A percentile compares a stretch with the other conserved stretches of the same genome.
Conservation (phyloP, 2,888 invertebrate genomes). For the Spisula subtruncata region DNA sequence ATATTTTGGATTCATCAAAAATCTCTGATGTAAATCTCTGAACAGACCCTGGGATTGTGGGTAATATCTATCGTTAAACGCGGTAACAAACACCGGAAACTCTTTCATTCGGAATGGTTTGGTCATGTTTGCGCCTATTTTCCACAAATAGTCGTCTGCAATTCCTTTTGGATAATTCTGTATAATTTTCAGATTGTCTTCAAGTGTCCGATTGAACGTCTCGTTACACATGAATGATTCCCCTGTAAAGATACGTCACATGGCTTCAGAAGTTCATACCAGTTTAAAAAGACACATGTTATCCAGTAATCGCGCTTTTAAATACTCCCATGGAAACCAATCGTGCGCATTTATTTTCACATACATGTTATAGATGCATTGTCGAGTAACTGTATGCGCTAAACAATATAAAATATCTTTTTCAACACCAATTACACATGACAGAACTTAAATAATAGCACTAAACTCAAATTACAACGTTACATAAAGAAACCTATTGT, state of each 20-base stretch:
- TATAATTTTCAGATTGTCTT: conserved; percentile 40
- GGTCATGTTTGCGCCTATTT: conserved; percentile 34
- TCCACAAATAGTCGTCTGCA: conserved; percentile 45
- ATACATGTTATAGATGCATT: too few relatives aligned
- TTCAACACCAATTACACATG: too few relatives aligned
- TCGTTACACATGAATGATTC: conserved; percentile 32
- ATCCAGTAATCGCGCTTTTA: not conserved
- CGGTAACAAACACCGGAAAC: conserved; percentile 51
- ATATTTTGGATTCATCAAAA: conserved; percentile 34
- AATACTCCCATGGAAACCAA: too few relatives aligned
- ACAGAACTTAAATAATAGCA: too few relatives aligned
- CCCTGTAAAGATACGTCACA: not conserved
- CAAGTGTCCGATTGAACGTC: conserved; percentile 34
- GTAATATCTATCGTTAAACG: conserved; percentile 36
- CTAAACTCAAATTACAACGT: too few relatives aligned
- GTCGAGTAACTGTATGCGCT: too few relatives aligned
- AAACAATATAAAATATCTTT: too few relatives aligned
- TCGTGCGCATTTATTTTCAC: too few relatives aligned
- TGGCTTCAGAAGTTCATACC: not conserved
- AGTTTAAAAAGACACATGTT: not conserved
- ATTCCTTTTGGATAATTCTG: conserved; percentile 45
- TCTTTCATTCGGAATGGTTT: conserved; percentile 29
- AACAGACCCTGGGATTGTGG: conserved; percentile 41
- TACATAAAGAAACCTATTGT: too few relatives aligned
- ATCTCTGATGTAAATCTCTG: conserved; percentile 17